Base-by-base conservation (phyloP, 2,113 vertebrate species). In the Micronycteris hirsuta region DNA sequence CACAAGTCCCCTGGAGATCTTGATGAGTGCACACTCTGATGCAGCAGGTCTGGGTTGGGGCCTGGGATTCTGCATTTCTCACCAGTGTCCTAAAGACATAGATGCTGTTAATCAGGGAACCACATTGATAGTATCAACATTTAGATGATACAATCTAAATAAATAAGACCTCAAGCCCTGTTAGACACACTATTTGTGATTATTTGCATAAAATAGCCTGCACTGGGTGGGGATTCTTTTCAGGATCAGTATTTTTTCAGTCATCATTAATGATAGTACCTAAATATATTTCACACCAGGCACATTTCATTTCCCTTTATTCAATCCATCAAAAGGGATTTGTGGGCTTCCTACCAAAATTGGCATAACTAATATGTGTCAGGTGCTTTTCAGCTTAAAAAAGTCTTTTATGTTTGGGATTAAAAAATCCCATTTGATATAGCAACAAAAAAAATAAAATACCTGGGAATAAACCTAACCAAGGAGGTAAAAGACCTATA, bases 271-370 rank as follows among this genome's bases (percentile, higher is more conserved):
- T 36, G 4, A 52, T 58, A 12, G 3, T 81, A 4, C 89, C 58
- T 85, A 90, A 49, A 90, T 85, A 31, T 81, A 67, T 88, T 87
- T 78, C 71, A 71, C n/a, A 86, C 1, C 17, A 82, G 33, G 36
- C 17, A 71, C 11, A 63, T 91, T 97, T 81, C 43, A 93, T 91
- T 83, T 65, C 20, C 70, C 13, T 91, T 86, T 91, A 78, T 89
- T 86, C 33, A 83, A 16, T 1, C 33, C 3, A 33, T 47, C 61
- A 49, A n/a, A 52, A 92, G 19, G 68, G 28, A 94, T 65, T 49
- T 56, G 83, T 43, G 87, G 58, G 16, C 41, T 41, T 15, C 36
- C 54, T 80, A 76, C 80, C 89, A 94, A 96, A 86, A 22, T 78
- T 88, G 67, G 58, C 92, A 65, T 3, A 86, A 47, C 58, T 78